Base-by-base conservation (phyloP, 2,888 invertebrate species). In the Agrotis clavis region DNA sequence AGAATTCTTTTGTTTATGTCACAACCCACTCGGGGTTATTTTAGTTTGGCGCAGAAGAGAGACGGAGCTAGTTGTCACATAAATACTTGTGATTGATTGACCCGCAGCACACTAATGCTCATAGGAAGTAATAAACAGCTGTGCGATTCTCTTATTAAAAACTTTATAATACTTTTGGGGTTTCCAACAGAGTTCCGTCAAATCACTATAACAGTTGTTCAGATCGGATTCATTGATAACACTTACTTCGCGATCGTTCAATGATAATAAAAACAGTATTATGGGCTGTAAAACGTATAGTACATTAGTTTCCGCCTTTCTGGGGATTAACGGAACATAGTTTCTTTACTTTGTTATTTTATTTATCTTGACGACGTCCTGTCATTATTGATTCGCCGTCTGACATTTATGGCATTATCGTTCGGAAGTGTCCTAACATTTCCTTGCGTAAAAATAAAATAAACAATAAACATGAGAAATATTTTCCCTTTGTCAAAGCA, bases 31-130 rank as follows among this genome's bases (percentile, higher is more conserved):
- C 87, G 81, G 82, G 82, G 87, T 81, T 90, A 89, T 90, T 91
- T 89, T 82, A 68, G 83, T 83, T 75, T 67, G 71, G 78, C 82
- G 87, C 63, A 89, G 83, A 91, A 92, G 89, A 88, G 92, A 92
- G 92, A 92, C 83, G 86, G 91, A 90, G 90, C 90, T 92, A 92
- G 90, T 92, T 93, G 95, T 95, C 94, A 94, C 94, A 95, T 95
- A 95, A 95, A 94, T 92, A 93, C 90, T 80, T 87, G 92, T 95
- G 95, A 96, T 96, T 94, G 95, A 96, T 96, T 93, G 94, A 91
- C 94, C 95, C 94, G 94, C 94, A 95, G 92, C 90, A 92, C 84
- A 91, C 93, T 93, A 93, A 94, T 94, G 94, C 89, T 91, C 89
- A 91, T 92, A 93, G 93, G 94, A 94, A 94, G 92, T 92, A 90